Base-by-base conservation (phyloP, 2,113 vertebrate genomes). In the Catharus fuscescens region DNA sequence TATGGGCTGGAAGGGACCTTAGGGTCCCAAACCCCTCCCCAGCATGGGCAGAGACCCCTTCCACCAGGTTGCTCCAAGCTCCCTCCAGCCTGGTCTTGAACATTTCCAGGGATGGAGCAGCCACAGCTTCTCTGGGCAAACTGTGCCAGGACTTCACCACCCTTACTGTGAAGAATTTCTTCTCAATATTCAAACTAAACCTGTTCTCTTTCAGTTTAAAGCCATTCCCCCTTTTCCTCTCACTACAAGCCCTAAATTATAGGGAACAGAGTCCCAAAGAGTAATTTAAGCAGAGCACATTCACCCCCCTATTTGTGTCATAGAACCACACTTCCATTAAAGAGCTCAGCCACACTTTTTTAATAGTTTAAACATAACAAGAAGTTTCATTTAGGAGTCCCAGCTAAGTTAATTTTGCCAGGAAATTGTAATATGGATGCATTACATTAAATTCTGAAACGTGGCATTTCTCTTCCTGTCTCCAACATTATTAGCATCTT, bases 401-500 rank as follows among this genome's bases (percentile, higher is more conserved):
- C 70, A 82, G 67, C 44, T 78, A 62, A 85, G 83, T 77, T 9
- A 92, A 74, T 90, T 90, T 93, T 64, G 40, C 48, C 52, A 73
- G 60, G 67, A 93, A 95, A 95, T 77, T 50, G 32, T 89, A 69
- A 91, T 80, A 81, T 3, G 2, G 70, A 74, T 28, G 17, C 53
- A 74, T 90, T 88, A 44, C 44, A 83, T 32, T 92, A 14, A 92
- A 93, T 92, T 86, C 85, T 78, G 82, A 83, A 94, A 70, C 29
- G 44, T 5, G 12, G 26, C 65, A 61, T 92, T 86, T 78, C 50
- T 95, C 65, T 92, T 92, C 82, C 88, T 86, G 44, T 86, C 88
- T 71, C 72, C 64, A 52, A 24, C 25, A 40, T 95, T 88, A 96
- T 94, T 94, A 95, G 56, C 88, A 38, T 90, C 79, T 95, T 93